Base-by-base conservation (phyloP, 2,888 invertebrate species). In the Campoplex nolae region DNA sequence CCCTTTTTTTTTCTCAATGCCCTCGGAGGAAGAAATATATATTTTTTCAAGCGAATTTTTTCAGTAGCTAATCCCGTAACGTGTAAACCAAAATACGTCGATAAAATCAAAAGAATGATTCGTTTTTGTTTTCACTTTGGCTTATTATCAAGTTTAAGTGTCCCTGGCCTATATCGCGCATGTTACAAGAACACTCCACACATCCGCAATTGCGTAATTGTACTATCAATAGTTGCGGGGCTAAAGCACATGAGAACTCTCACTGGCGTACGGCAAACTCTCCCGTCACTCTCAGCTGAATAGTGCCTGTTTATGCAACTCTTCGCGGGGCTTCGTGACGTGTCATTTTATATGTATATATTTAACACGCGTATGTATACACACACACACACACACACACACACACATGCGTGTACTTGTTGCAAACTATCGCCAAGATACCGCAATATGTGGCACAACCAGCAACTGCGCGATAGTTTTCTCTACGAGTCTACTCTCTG, bases 161-260 rank as follows among this genome's bases (percentile, higher is more conserved):
- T 93, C 93, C 93, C 92, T 93, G 93, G 93, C 93, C 93, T 91
- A 93, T 92, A 92, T 93, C 77, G 42, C 38, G 42, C 73, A 79
- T 18, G 75, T 62, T 86, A 85, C 87, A 90, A 91, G 90, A 90
- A 89, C 90, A 90, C 90, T 92, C 90, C 42, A 82, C 18, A 51
- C 92, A 93, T 92, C 92, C 92, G 91, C 91, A 87, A 92, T 93
- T 92, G 91, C 92, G 91, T 91, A 92, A 93, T 90, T 82, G 88
- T 32, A 87, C 90, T 87, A 89, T 90, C 91, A 91, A 92, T 92
- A 92, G 90, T 90, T 51, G 38, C 56, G 88, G 89, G 92, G 90
- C 90, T 82, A 70, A 84, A 82, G 76, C 78, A 78, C 42, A 65
- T 74, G 80, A 51, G 23, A 76, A 77, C 86, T 82, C 84, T 82